phyloP scores from a whole-genome alignment of 2,888 invertebrate species.

The Ectobius pallidus region DNA sequence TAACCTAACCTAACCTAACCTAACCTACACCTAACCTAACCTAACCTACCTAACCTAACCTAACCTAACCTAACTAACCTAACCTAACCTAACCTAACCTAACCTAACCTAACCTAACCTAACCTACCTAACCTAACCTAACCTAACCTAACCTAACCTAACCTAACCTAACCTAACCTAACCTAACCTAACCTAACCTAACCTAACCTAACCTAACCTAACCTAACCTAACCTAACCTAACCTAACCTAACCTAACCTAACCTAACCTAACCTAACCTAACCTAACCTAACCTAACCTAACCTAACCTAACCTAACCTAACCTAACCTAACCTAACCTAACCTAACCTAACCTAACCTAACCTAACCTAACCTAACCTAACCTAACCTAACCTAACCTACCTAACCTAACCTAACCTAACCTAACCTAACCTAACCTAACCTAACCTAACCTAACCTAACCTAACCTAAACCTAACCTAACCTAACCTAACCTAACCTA shows the following conservation, averaged over 20 bases:
- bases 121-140: constrained; percentile 47
- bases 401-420: constrained; percentile 48
- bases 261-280: constrained; percentile 48
- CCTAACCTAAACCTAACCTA: constrained; percentile 47
- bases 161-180: constrained; percentile 46
- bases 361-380: constrained; percentile 47
- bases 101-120: constrained; percentile 47
- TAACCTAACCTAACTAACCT: constrained; percentile 31
- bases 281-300: constrained; percentile 49
- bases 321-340: constrained; percentile 48
- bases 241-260: constrained; percentile 49
- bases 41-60: constrained; percentile 35
- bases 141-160: constrained; percentile 47
- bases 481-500: constrained; percentile 39
- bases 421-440: constrained; percentile 44
- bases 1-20: constrained; percentile 31
- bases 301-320: constrained; percentile 49
- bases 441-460: constrained; percentile 41
- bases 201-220: constrained; percentile 49
- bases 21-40: constrained; percentile 32
- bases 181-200: constrained; percentile 48
- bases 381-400: constrained; percentile 47
- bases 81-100: constrained; percentile 42
- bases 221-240: constrained; percentile 50
- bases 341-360: constrained; percentile 48